Conservation (phyloP, 2,113 vertebrate genomes). For the Gopherus evgoodei region DNA sequence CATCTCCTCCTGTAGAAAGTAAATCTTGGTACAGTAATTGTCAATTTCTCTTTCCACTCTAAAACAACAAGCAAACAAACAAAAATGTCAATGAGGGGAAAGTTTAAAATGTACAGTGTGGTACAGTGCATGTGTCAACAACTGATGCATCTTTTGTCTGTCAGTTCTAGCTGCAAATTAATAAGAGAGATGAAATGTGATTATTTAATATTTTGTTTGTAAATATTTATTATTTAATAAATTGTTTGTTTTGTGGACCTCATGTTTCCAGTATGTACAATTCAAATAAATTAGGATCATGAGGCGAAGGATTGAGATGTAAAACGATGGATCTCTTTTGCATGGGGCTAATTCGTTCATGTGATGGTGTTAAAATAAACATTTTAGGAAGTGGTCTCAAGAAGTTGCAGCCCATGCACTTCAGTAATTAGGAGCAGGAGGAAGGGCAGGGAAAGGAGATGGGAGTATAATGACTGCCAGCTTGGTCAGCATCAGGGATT, state of each 20-base stretch:
- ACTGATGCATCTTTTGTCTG: background rate
- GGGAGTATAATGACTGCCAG: accelerated
- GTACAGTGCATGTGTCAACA: accelerated
- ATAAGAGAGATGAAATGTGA: background rate
- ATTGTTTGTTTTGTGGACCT: background rate
- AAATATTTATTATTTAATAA: background rate
- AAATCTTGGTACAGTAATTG: background rate
- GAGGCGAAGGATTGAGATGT: background rate
- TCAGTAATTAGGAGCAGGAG: background rate
- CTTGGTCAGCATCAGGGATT: accelerated
- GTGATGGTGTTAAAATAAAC: background rate
- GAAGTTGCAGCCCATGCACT: background rate
- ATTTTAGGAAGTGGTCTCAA: background rate
- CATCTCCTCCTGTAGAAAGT: accelerated
- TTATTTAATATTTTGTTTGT: background rate
- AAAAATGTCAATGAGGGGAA: background rate
- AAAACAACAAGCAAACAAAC: background rate
- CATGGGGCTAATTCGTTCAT: background rate
- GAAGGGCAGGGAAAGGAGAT: background rate
- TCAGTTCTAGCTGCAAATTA: background rate
- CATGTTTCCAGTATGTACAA: accelerated
- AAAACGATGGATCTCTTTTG: background rate
- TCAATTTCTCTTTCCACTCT: background rate
- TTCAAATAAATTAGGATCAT: background rate
- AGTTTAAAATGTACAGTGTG: background rate